These are phyloP conservation scores for Rhabdophis nuchalis DNA, from an alignment of 2,797 vertebrate species.

Conservation along the genomic window DNA sequence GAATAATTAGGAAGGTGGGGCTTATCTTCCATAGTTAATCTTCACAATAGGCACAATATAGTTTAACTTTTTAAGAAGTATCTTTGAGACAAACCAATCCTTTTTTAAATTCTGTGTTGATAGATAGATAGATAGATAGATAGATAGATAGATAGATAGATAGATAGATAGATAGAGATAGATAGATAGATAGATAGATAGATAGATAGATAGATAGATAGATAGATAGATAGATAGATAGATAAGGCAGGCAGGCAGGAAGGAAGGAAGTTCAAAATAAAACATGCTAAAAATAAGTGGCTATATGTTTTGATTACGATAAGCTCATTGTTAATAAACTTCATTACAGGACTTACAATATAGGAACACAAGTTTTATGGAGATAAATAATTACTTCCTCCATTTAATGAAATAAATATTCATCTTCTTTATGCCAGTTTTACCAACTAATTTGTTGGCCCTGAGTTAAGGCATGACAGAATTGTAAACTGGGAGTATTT, in stretches of 20 bases:
- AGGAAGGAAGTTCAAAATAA: not conserved
- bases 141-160: not conserved
- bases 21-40: not conserved
- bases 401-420: not conserved
- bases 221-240: not conserved
- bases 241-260: not conserved
- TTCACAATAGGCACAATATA: not conserved
- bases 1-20: not conserved
- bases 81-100: not conserved
- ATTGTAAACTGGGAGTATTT: not conserved
- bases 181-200: too few species aligned
- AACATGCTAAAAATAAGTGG: not conserved
- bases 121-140: not conserved
- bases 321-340: not conserved
- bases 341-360: not conserved
- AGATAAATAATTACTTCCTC: not conserved
- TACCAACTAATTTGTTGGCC: not conserved
- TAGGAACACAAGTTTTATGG: not conserved
- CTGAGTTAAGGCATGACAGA: not conserved
- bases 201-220: too few species aligned
- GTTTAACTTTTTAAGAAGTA: not conserved
- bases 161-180: too few species aligned
- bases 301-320: not conserved
- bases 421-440: not conserved
- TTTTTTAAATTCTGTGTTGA: not conserved